Evolutionary conservation across 2,113 vertebrate species (phyloP).

Genomic region (Hassar affinis): DNA sequence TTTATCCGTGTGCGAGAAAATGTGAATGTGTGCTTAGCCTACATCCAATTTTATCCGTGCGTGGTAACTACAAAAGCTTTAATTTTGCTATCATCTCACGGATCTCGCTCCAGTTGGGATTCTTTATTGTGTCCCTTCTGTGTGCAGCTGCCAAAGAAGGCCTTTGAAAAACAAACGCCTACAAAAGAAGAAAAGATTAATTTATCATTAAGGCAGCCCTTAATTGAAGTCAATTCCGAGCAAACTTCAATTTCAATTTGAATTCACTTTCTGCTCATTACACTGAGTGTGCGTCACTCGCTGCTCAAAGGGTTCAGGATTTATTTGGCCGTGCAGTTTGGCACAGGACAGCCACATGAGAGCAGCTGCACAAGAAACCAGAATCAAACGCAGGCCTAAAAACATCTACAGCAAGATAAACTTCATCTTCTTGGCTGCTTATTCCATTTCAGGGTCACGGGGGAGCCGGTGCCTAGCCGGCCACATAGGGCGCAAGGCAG

Average conservation of each 20-base stretch:
- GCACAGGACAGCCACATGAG: constrained; percentile 78
- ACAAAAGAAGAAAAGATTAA: constrained; percentile 97
- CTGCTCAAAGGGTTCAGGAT: constrained; percentile 68
- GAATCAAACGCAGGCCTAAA: constrained; percentile 89
- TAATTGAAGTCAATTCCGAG: constrained; percentile 99
- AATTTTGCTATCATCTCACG: constrained; percentile 86
- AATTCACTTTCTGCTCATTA: constrained; percentile 98
- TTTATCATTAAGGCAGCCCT: constrained; percentile 97
- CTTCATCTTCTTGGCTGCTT: too few relatives aligned
- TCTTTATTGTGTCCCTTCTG: constrained; percentile 86
- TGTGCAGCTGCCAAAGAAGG: constrained; percentile 87
- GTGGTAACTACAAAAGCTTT: constrained; percentile 89
- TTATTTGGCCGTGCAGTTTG: constrained; percentile 91
- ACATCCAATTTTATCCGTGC: constrained; percentile 81
- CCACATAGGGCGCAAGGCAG: too few relatives aligned
- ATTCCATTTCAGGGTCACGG: too few relatives aligned
- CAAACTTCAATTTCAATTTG: too few relatives aligned
- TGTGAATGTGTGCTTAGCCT: constrained; percentile 82
- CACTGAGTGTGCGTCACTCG: constrained; percentile 78
- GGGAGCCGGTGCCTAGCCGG: too few relatives aligned
- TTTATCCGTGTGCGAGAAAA: constrained; percentile 82
- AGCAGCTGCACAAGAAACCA: constrained; percentile 91
- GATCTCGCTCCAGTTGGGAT: constrained; percentile 93
- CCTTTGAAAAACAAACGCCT: constrained; percentile 93
- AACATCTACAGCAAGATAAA: constrained; percentile 94